These are phyloP conservation scores for Panulirus ornatus DNA, from an alignment of 1,140 invertebrate genomes.

Conservation along the genomic window DNA sequence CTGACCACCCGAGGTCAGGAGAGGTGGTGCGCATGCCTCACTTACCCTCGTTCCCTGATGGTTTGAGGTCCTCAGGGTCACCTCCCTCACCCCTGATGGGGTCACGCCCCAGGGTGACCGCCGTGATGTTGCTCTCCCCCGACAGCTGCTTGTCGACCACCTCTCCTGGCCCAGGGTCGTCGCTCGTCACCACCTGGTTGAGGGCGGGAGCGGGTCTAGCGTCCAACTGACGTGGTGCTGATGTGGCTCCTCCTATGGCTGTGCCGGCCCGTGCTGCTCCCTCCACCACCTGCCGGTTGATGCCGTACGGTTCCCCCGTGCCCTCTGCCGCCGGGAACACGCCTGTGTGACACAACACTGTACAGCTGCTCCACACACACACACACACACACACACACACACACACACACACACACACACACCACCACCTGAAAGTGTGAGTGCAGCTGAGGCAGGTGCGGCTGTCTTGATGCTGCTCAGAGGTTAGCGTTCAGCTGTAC, in stretches of 20 bases:
- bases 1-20: background rate
- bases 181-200: conserved; percentile 43
- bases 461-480: background rate
- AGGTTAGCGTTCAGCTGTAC: conserved; percentile 2
- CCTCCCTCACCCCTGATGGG: background rate
- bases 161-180: background rate
- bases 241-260: background rate
- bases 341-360: conserved; percentile 54
- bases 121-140: conserved; percentile 28
- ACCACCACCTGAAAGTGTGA: background rate
- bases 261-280: conserved; percentile 51
- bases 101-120: too few relatives aligned
- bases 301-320: conserved; percentile 61
- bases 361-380: background rate
- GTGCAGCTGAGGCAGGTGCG: background rate
- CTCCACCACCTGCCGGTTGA: conserved; percentile 67
- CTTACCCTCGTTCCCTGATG: conserved; percentile 11
- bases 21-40: conserved; percentile 14
- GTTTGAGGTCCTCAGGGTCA: background rate
- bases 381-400: background rate
- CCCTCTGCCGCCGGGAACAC: conserved; percentile 64
- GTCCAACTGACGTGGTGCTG: conserved; percentile 20
- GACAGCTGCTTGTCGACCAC: background rate
- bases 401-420: background rate
- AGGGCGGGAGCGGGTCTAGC: conserved; percentile 44